These are phyloP conservation scores for Brachyptera putata DNA, from an alignment of 2,888 invertebrate species.

Conservation along the genomic window DNA sequence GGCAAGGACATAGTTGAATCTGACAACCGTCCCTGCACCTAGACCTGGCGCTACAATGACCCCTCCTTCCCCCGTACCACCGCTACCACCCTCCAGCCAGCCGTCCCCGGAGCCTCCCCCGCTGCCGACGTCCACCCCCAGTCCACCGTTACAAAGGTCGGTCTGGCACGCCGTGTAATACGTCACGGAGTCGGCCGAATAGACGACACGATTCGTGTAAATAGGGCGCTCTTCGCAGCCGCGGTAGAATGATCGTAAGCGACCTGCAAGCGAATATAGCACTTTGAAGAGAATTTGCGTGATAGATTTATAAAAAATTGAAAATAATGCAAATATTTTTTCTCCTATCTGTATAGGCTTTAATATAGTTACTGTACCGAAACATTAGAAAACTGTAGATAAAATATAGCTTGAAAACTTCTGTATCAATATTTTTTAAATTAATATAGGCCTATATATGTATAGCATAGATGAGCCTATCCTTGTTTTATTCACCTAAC, in stretches of 20 bases:
- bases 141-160: slow-evolving; percentile 26
- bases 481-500: not conserved
- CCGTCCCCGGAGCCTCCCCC: slow-evolving; percentile 8
- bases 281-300: not conserved
- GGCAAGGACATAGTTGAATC: too few species aligned
- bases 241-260: slow-evolving; percentile 25
- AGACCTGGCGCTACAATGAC: not conserved
- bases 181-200: slow-evolving; percentile 19
- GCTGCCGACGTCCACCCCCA: slow-evolving; percentile 9
- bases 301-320: not conserved
- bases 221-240: slow-evolving; percentile 25
- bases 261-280: slow-evolving; percentile 25
- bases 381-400: too few species aligned
- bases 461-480: too few species aligned
- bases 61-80: not conserved
- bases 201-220: slow-evolving; percentile 16
- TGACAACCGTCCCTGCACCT: not conserved
- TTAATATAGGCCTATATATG: too few species aligned
- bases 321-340: too few species aligned
- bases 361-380: too few species aligned
- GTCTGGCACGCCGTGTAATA: slow-evolving; percentile 24
- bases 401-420: too few species aligned
- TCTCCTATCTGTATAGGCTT: too few species aligned
- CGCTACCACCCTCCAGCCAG: not conserved
- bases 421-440: too few species aligned